A percentile compares a stretch with the other conserved stretches of the same genome.
These are phyloP conservation scores for Aphaenogaster rudis DNA, from an alignment of 1,140 invertebrate genomes.

Conservation along the genomic window DNA sequence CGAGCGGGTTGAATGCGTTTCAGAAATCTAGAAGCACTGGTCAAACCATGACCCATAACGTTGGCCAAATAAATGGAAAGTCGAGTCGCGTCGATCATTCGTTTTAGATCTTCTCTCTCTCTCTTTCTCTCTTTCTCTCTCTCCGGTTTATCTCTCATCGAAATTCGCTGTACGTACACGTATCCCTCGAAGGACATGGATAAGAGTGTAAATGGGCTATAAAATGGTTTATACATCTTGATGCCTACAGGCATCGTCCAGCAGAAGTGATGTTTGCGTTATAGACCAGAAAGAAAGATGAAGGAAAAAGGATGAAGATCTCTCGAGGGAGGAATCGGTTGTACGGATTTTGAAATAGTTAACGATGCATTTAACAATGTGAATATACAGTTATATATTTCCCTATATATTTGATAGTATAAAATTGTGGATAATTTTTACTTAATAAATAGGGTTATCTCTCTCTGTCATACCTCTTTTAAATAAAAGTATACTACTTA, in stretches of 20 bases:
- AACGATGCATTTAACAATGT: background rate
- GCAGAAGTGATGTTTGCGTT: background rate
- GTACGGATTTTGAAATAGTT: background rate
- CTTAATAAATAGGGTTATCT: background rate
- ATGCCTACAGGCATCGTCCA: slow-evolving; percentile 8
- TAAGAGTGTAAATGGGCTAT: slow-evolving; percentile 65
- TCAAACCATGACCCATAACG: slow-evolving; percentile 17
- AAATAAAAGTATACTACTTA: background rate
- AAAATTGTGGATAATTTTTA: background rate
- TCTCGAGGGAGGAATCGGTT: background rate
- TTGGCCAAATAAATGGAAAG: background rate
- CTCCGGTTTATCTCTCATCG: slow-evolving; percentile 34
- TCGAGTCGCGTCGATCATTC: slow-evolving; percentile 65
- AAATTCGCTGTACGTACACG: slow-evolving; percentile 66
- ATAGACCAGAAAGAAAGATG: background rate
- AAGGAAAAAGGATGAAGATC: background rate
- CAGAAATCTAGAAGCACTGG: slow-evolving; percentile 68
- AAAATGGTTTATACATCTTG: slow-evolving; percentile 57
- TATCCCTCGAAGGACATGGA: background rate
- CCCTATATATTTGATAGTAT: background rate
- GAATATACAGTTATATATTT: background rate
- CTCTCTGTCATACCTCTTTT: background rate
- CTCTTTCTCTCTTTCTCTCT: background rate
- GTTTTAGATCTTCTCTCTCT: slow-evolving; percentile 34
- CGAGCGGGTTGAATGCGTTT: slow-evolving; percentile 66